phyloP scores from a whole-genome alignment of 2,113 vertebrate genomes.

The Raja brachyura region DNA sequence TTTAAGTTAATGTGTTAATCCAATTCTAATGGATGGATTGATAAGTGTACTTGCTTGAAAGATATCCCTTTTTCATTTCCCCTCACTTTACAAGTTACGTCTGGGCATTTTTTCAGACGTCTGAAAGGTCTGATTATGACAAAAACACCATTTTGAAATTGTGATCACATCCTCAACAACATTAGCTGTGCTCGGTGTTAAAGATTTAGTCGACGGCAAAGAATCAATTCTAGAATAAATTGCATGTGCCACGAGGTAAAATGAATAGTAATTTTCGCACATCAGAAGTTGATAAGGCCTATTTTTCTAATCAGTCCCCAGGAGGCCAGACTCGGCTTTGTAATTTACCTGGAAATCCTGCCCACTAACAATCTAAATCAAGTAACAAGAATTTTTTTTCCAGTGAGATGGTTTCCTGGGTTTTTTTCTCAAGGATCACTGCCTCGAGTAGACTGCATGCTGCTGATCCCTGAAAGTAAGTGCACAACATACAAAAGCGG shows the following conservation, averaged over 20 bases:
- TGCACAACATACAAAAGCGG: not conserved
- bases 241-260: constrained; percentile 20
- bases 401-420: not conserved
- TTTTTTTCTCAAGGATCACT: not conserved
- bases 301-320: constrained; percentile 33
- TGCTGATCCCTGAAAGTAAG: not conserved
- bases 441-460: not conserved
- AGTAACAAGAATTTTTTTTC: not conserved
- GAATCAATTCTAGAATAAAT: constrained; percentile 33
- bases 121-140: not conserved
- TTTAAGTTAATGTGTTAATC: not conserved
- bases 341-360: constrained; percentile 16
- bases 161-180: constrained; percentile 11
- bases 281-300: constrained; percentile 32
- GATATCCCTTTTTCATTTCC: not conserved
- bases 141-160: constrained; percentile 15
- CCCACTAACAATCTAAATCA: constrained; percentile 20
- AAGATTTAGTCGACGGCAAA: constrained; percentile 31
- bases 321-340: constrained; percentile 23
- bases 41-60: not conserved
- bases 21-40: not conserved
- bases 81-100: not conserved
- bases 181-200: constrained; percentile 16
- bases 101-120: no score
- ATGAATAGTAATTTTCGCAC: constrained; percentile 33